These are phyloP conservation scores for Oegoconia quadripuncta DNA, from an alignment of 2,888 invertebrate species.

Conservation along the genomic window DNA sequence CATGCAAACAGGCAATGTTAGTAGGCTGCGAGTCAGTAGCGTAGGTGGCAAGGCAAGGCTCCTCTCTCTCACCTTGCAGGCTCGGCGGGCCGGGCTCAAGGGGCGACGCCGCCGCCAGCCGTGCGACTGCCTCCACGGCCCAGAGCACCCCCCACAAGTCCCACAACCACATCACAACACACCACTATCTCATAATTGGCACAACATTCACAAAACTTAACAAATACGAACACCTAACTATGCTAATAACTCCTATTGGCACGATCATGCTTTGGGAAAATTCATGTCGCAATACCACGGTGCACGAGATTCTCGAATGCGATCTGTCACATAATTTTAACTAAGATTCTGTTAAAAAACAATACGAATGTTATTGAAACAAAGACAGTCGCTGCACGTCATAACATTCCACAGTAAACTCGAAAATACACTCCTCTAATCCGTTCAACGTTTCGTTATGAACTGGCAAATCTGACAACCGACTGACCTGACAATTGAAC, in stretches of 20 bases:
- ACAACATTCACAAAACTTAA: conserved; percentile 77
- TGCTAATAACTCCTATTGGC: conserved; percentile 71
- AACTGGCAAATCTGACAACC: not conserved
- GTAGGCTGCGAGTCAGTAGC: conserved; percentile 28
- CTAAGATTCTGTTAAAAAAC: conserved; percentile 40
- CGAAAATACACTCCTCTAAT: conserved; percentile 37
- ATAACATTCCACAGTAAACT: conserved; percentile 68
- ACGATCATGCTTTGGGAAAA: conserved; percentile 73
- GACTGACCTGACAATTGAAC: not conserved
- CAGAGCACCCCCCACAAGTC: conserved; percentile 75
- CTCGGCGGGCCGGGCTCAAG: conserved; percentile 60
- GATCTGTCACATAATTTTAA: conserved; percentile 62
- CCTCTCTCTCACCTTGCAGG: conserved; percentile 72
- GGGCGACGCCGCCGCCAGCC: conserved; percentile 61
- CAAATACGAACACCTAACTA: conserved; percentile 73
- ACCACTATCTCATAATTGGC: conserved; percentile 79
- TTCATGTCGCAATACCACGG: conserved; percentile 56
- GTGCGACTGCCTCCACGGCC: conserved; percentile 61
- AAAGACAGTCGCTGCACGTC: conserved; percentile 76
- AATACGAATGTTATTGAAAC: conserved; percentile 62
- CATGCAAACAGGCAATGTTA: conserved; percentile 53
- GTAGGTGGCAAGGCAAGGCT: conserved; percentile 62
- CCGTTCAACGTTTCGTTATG: conserved; percentile 40
- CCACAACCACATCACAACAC: conserved; percentile 78
- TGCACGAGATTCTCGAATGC: conserved; percentile 37